These are phyloP conservation scores for Apistogramma diplotaenia DNA, from an alignment of 2,113 vertebrate genomes.

Conservation along the genomic window DNA sequence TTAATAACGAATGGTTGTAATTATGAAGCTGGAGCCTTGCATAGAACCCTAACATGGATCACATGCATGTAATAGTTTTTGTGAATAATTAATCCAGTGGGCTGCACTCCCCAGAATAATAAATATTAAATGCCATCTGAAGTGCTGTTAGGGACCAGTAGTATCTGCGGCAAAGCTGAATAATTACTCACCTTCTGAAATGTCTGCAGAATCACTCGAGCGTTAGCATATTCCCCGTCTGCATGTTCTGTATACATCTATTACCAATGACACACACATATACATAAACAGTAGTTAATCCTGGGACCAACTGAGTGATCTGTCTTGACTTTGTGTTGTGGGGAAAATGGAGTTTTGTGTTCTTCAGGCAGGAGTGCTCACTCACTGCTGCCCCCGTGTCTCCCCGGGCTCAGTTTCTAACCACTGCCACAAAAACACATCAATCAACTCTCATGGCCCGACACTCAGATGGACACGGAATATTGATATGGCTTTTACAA, in stretches of 20 bases:
- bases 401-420: constrained; percentile 58
- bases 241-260: constrained; percentile 33
- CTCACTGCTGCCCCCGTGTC: constrained; percentile 48
- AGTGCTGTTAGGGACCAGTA: constrained; percentile 45
- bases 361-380: constrained; percentile 37
- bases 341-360: constrained; percentile 56
- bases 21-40: constrained; percentile 28
- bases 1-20: constrained; percentile 60
- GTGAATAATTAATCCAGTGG: constrained; percentile 65
- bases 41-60: constrained; percentile 42
- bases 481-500: constrained; percentile 68
- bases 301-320: constrained; percentile 37
- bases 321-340: constrained; percentile 54
- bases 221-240: constrained; percentile 33
- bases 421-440: constrained; percentile 59
- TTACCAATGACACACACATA: constrained; percentile 37
- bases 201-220: constrained; percentile 33
- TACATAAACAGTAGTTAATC: constrained; percentile 31
- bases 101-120: constrained; percentile 57
- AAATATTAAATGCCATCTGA: constrained; percentile 64
- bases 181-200: constrained; percentile 50
- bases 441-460: constrained; percentile 67
- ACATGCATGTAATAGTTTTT: constrained; percentile 59
- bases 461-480: constrained; percentile 56
- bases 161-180: constrained; percentile 32